phyloP scores from a whole-genome alignment of 2,113 vertebrate genomes.

The Atrichornis clamosus region DNA sequence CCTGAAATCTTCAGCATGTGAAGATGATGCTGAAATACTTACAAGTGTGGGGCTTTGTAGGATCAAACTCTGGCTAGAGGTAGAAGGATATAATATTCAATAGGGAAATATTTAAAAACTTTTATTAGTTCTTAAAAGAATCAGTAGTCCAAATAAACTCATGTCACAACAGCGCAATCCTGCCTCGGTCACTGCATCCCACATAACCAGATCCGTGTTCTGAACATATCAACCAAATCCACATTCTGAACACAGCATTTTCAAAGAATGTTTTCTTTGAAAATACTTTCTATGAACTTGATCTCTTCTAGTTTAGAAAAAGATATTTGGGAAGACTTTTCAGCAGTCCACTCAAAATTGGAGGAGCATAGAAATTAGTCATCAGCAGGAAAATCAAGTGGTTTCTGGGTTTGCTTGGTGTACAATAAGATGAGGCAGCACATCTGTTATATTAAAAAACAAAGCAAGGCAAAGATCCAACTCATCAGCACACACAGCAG shows the following conservation, averaged over 20 bases:
- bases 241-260: not conserved
- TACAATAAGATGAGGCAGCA: not conserved
- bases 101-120: not conserved
- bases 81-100: not conserved
- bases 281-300: not conserved
- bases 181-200: not conserved
- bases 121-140: not conserved
- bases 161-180: not conserved
- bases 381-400: not conserved
- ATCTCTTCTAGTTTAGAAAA: not conserved
- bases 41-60: not conserved
- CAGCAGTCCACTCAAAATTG: not conserved
- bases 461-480: not conserved
- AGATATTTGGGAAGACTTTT: not conserved
- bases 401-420: not conserved
- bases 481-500: not conserved
- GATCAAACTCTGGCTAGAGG: not conserved
- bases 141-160: not conserved
- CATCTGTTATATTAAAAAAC: not conserved
- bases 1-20: not conserved
- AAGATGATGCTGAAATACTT: not conserved
- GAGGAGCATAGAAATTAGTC: not conserved
- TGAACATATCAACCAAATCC: not conserved
- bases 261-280: not conserved
- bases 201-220: not conserved